Evolutionary conservation across 2,113 vertebrate genomes (phyloP), one percentile per base, ranked within the genome.

Genomic region (Corythornis vintsioides): DNA sequence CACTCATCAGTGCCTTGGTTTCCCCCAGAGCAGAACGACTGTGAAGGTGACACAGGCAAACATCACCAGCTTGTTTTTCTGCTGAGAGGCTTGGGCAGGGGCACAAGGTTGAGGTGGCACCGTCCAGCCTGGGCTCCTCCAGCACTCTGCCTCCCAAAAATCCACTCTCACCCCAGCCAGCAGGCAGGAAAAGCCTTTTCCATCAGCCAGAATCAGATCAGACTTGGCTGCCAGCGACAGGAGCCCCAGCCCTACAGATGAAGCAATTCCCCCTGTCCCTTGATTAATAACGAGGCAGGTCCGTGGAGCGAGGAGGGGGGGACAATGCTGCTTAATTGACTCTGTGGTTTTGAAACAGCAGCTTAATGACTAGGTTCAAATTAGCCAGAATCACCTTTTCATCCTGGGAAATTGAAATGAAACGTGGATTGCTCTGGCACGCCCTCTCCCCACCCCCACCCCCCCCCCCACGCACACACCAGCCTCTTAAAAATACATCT

Each of bases 321-420:
- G 40, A 38, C 9, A 10, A 33, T 0, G 4, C 61, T 47, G 53
- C 13, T 90, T 96, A 93, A 93, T 93, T 93, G 92, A 72, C 81
- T 79, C 15, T 3, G 24, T 65, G 87, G 8, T 82, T 95, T 84
- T 64, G 83, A 78, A 92, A 71, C 35, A 7, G 56, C n/a, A 3
- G 57, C 38, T 84, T 94, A 94, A 95, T 87, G 78, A 82, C 45
- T 50, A 25, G 69, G 50, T 89, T 93, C 83, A 84, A 90, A 92
- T 90, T 70, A 95, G 74, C 57, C 74, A 82, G 53, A 75, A 89
- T 89, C 90, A 93, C 88, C 89, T 96, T 84, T 76, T 57, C 83
- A 87, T 56, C 48, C 73, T 11, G 20, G 80, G 92, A 65, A 86
- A 83, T 2, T 82, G 73, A 45, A 92, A 77, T 35, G 71, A 92